Percentiles rank a stretch among this genome's conserved stretches.
Conservation (phyloP, 1,140 invertebrate species). For the Rhyzopertha dominica region DNA sequence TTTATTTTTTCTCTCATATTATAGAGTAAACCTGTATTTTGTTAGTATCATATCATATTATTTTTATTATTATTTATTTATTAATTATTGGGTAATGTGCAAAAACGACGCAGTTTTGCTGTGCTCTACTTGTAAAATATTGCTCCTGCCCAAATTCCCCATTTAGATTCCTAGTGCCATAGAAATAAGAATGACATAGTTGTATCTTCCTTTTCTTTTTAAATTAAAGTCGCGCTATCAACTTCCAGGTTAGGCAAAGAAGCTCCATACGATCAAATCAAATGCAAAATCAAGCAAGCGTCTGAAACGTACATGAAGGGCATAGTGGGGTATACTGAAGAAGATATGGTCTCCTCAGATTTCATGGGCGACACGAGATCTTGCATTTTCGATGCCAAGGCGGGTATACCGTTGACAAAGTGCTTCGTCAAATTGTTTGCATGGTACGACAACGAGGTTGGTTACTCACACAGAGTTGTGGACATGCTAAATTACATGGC, state of each 20-base stretch:
- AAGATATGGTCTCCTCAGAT: constrained; percentile 87
- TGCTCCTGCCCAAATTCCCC: neutral
- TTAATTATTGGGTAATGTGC: no score
- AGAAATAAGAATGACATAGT: neutral
- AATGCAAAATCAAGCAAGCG: constrained; percentile 78
- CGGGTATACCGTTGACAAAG: constrained; percentile 82
- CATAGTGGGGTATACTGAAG: constrained; percentile 88
- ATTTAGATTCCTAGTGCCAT: neutral
- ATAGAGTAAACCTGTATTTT: no score
- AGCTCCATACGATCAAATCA: constrained; percentile 83
- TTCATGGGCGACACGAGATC: constrained; percentile 82
- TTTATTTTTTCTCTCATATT: no score
- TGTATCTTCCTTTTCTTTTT: neutral
- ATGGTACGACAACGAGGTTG: constrained; percentile 96
- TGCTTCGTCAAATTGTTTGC: constrained; percentile 84
- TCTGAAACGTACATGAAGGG: constrained; percentile 74
- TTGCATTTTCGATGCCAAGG: constrained; percentile 90
- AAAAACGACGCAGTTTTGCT: no score
- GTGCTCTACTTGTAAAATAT: no score
- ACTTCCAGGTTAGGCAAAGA: constrained; percentile 57
- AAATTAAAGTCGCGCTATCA: no score
- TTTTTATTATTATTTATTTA: no score
- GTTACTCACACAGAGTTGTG: constrained; percentile 86
- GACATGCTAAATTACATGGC: constrained; percentile 76
- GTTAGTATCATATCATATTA: no score